Conservation (phyloP, 37 sponge, comb jelly and placozoan genomes). For the Chondrilla cf. caribensis region DNA sequence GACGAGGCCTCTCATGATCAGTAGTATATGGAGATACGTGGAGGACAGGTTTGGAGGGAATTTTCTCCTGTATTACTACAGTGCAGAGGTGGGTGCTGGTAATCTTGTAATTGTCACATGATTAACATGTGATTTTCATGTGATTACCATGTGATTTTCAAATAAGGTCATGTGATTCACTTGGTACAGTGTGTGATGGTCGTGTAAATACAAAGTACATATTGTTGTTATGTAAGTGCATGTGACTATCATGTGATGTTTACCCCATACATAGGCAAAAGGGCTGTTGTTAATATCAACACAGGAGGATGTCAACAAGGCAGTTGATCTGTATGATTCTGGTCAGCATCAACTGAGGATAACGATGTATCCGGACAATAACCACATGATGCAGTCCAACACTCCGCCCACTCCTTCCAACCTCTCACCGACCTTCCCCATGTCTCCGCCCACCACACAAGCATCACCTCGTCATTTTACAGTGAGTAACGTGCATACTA, state of each 20-base stretch:
- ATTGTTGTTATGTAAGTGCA: background rate
- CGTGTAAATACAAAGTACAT: too few species aligned
- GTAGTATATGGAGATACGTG: conserved; percentile 15
- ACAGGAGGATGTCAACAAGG: conserved; percentile 3
- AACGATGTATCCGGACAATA: background rate
- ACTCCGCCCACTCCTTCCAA: conserved; percentile 24
- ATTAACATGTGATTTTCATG: background rate
- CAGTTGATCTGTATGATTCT: conserved; percentile 13
- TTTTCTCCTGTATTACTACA: conserved; percentile 55
- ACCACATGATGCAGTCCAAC: background rate
- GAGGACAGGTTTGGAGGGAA: conserved; percentile 46
- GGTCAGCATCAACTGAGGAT: conserved; percentile 6
- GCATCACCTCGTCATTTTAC: background rate
- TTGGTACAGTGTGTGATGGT: too few species aligned
- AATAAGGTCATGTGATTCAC: too few species aligned
- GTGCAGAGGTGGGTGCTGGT: conserved; percentile 34
- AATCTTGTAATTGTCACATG: background rate
- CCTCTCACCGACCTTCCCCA: conserved; percentile 11
- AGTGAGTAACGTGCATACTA: background rate
- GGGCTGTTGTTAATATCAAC: background rate
- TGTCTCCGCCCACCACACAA: background rate
- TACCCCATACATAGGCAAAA: background rate
- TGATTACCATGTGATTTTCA: too few species aligned
- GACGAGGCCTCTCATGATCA: conserved; percentile 39
- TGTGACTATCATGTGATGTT: conserved; percentile 11